Evolutionary conservation across 53 echinoderm and acorn worm genomes (phyloP), one percentile per base, ranked within the genome.

Genomic region (Paracentrotus lividus): DNA sequence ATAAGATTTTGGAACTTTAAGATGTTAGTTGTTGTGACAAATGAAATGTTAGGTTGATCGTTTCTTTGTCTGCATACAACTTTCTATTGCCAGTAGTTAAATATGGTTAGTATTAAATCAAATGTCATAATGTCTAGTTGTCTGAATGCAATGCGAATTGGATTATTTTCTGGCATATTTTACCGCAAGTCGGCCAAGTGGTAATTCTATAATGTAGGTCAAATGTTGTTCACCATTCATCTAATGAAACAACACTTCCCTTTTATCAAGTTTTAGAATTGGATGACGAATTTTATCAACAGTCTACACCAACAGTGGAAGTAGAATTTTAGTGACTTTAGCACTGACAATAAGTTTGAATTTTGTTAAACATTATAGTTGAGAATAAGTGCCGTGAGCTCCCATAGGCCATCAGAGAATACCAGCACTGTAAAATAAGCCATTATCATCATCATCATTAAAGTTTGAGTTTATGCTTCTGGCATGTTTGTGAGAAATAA

Each of bases 61-160:
- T 14, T 24, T 8, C 61, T 61, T 27, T n/a, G 61, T 61, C 61
- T 61, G 24, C 26, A 4, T 54, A n/a, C n/a, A n/a, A n/a, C 8
- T 54, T 61, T 16, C n/a, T 61, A n/a, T 61, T 61, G 61, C 24
- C 26, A 61, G n/a, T 27, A 24, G 26, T 26, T n/a, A 27, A 8
- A 61, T 61, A 24, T 61, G 61, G 61, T 26, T 61, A 61, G 26
- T 24, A 61, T 61, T 66, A 72, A 72, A 40, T 40, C 38, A 72
- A 64, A 40, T 72, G 72, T 72, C 72, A 40, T 40, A 18, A 40
- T 72, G 72, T 72, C 40, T 72, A 20, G 40, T 36, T 72, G 72
- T 72, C 36, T 72, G 72, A 36, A 72, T 72, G 20, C 20, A 18
- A 72, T 72, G 40, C 4, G 72, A 72, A 72, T 72, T 36, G 38